phyloP scores from a whole-genome alignment of 2,888 invertebrate species.

The Stratiomys singularior region DNA sequence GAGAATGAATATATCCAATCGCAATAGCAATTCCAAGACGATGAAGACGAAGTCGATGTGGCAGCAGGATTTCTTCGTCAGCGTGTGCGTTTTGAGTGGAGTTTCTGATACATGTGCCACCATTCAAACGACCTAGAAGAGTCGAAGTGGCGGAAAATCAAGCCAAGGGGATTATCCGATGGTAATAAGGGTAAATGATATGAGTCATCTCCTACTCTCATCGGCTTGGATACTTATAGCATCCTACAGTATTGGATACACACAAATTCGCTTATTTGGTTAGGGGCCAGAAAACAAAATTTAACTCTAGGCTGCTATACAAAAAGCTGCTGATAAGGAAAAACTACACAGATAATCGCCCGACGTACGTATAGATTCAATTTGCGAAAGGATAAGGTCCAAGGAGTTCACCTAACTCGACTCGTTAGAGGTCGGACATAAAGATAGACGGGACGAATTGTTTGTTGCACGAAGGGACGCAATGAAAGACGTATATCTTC shows the following conservation, averaged over 20 bases:
- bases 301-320: constrained; percentile 14
- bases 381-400: constrained; percentile 34
- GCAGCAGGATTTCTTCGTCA: not conserved
- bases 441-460: not conserved
- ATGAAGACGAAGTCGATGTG: not conserved
- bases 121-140: constrained; percentile 3
- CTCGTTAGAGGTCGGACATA: constrained; percentile 36
- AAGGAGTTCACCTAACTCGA: constrained; percentile 25
- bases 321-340: constrained; percentile 1
- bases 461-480: too few relatives aligned
- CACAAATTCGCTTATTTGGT: too few relatives aligned
- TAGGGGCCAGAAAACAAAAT: constrained; percentile 9
- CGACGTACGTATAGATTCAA: constrained; percentile 22
- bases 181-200: constrained; percentile 49
- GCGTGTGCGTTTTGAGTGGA: not conserved
- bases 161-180: constrained; percentile 47
- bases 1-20: constrained; percentile 9
- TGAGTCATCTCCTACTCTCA: constrained; percentile 47
- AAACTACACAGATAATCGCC: not conserved
- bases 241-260: not conserved
- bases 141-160: constrained; percentile 45
- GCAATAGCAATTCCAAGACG: constrained; percentile 17
- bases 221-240: constrained; percentile 5
- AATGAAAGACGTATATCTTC: not conserved
- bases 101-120: constrained; percentile 16